Percentiles rank a stretch among this genome's conserved stretches.
These are phyloP conservation scores for Gobiocypris rarus DNA, from an alignment of 2,113 vertebrate genomes.

Conservation along the genomic window DNA sequence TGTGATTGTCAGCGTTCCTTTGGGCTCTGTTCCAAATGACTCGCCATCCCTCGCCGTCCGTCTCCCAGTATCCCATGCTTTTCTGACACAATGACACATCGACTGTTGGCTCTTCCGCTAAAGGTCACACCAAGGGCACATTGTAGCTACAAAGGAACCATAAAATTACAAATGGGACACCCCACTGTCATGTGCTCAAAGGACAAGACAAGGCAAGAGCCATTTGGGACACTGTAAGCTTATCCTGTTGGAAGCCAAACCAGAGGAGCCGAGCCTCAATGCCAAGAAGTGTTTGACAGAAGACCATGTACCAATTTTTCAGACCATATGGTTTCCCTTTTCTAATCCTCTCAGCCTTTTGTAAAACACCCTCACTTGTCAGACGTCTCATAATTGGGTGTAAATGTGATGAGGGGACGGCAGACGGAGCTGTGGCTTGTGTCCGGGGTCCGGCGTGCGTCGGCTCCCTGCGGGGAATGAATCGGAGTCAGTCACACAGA, in stretches of 20 bases:
- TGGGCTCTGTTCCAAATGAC: not conserved
- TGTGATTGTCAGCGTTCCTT: not conserved
- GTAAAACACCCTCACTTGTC: slow-evolving; percentile 61
- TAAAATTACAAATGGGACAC: slow-evolving; percentile 14
- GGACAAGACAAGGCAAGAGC: not conserved
- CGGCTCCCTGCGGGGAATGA: not conserved
- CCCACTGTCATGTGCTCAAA: not conserved
- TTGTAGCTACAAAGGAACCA: not conserved
- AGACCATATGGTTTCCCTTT: slow-evolving; percentile 66
- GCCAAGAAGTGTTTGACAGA: slow-evolving; percentile 52
- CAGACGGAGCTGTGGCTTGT: slow-evolving; percentile 58
- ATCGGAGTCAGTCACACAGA: not conserved
- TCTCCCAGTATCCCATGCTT: not conserved
- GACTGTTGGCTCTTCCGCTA: not conserved
- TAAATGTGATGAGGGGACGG: slow-evolving; percentile 62
- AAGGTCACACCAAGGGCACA: not conserved
- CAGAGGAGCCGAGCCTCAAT: not conserved
- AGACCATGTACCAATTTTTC: slow-evolving; percentile 61
- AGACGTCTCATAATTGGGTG: slow-evolving; percentile 68
- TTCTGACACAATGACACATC: not conserved
- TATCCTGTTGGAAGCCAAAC: not conserved
- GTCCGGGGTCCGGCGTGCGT: slow-evolving; percentile 42
- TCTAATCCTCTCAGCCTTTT: slow-evolving; percentile 63
- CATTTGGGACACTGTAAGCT: not conserved
- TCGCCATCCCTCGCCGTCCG: not conserved